Percentiles rank a stretch among this genome's conserved stretches.
phyloP scores from a whole-genome alignment of 2,113 vertebrate genomes.

The Chroicocephalus ridibundus region DNA sequence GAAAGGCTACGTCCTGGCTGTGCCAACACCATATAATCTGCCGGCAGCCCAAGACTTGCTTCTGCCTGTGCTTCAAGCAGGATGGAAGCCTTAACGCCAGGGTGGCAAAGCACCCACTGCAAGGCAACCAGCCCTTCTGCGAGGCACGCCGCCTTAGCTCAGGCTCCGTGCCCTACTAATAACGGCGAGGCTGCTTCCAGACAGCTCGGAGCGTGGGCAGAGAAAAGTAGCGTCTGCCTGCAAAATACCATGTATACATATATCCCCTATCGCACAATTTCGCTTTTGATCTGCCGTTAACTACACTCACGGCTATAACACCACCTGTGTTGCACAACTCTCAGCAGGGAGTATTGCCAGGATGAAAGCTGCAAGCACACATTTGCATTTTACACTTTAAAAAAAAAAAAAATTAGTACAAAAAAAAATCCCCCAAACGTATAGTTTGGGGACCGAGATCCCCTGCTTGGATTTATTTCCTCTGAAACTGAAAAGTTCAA shows the following conservation, averaged over 20 bases:
- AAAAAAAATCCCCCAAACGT: background rate
- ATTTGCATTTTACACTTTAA: background rate
- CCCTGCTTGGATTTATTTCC: background rate
- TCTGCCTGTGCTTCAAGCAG: background rate
- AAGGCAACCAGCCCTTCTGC: background rate
- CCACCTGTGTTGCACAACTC: background rate
- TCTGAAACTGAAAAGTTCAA: background rate
- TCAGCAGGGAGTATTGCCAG: background rate
- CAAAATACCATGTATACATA: rapidly evolving
- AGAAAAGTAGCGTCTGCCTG: background rate
- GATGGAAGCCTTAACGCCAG: background rate
- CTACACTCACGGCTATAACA: background rate
- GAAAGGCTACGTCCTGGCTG: background rate
- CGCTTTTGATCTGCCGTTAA: background rate
- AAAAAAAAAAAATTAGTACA: background rate
- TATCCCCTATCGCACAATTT: background rate
- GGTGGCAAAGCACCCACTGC: background rate
- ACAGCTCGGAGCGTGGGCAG: background rate
- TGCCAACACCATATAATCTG: background rate
- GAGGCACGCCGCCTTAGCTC: background rate
- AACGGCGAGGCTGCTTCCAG: background rate
- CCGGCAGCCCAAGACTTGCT: rapidly evolving
- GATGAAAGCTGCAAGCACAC: background rate
- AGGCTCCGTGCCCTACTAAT: rapidly evolving
- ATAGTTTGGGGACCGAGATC: background rate